Conservation (phyloP, 2,797 vertebrate genomes). For the Macropus fuliginosus region DNA sequence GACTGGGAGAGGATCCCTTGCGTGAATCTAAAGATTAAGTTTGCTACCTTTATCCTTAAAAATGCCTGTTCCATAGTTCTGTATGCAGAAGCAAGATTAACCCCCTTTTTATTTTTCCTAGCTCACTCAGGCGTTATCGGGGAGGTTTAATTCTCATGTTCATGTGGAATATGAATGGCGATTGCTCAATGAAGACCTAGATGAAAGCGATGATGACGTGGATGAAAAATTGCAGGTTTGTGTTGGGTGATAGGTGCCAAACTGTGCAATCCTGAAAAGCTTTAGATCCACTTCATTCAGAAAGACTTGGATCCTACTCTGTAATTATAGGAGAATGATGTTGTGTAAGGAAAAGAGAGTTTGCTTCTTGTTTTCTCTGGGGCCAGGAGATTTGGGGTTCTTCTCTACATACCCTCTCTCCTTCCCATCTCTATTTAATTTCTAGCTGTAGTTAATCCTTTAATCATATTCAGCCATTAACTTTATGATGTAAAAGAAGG, state of each 20-base stretch:
- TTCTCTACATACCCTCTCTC: background rate
- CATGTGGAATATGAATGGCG: slow-evolving; percentile 99
- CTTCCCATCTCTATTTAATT: accelerated
- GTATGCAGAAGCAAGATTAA: background rate
- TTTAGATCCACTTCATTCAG: accelerated
- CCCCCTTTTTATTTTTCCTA: slow-evolving; percentile 70
- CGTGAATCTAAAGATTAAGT: background rate
- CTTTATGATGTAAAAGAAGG: background rate
- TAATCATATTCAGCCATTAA: background rate
- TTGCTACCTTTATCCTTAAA: too few relatives aligned
- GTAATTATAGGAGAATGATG: accelerated
- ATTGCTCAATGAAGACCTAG: slow-evolving; percentile 95
- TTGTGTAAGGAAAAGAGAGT: accelerated
- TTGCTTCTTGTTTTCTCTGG: accelerated
- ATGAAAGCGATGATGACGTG: slow-evolving; percentile 97
- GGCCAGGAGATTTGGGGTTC: background rate
- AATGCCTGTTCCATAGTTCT: accelerated
- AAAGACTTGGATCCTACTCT: accelerated
- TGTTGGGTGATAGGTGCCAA: background rate
- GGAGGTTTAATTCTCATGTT: slow-evolving; percentile 97
- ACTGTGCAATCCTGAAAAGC: accelerated
- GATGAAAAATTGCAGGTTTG: slow-evolving; percentile 94
- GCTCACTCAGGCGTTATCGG: slow-evolving; percentile 95
- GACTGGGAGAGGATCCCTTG: background rate
- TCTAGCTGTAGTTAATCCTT: accelerated